Base-by-base conservation (phyloP, 2,797 vertebrate genomes). In the Sarcoramphus papa region DNA sequence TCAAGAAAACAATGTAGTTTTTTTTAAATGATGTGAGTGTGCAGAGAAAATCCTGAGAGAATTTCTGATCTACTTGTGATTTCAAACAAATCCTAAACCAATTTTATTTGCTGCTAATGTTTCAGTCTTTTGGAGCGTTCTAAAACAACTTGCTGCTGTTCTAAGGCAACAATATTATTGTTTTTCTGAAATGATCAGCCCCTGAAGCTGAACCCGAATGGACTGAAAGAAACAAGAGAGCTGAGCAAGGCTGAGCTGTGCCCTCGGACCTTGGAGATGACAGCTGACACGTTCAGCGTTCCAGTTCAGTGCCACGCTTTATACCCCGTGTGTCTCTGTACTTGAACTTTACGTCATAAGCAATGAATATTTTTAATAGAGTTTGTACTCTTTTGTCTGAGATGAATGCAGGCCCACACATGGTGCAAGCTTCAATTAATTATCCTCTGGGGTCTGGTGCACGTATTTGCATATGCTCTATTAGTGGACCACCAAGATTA, bases 391-490 rank as follows among this genome's bases (percentile, higher is more conserved):
- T 68, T 94, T 96, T 97, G 95, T 97, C 77, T 82, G 88, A 72
- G 63, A 48, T 92, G 84, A 96, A 94, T 95, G 86, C 85, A 69
- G 65, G 93, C 90, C 96, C 93, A 92, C 94, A 96, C 94, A 86
- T 24, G 14, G 43, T 63, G 92, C 75, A 56, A 76, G 67, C 74
- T 40, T 80, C 82, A 45, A 77, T 81, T 95, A 93, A 88, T 96
- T 96, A 79, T 89, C 63, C 84, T 92, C 84, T 85, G 77, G 70
- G 67, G 57, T 81, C 82, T 90, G 78, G 70, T 93, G 76, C 73
- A 40, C 35, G 0, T 57, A 92, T 93, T 93, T 94, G 69, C 91
- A 83, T 95, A 8, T 51, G 57, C 40, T 90, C 50, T 75, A 3
- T 77, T 57, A 48, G 33, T 57, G 65, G 90, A 72, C 91, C 96